Conservation (phyloP, 2,797 vertebrate genomes). For the Agapornis canus region DNA sequence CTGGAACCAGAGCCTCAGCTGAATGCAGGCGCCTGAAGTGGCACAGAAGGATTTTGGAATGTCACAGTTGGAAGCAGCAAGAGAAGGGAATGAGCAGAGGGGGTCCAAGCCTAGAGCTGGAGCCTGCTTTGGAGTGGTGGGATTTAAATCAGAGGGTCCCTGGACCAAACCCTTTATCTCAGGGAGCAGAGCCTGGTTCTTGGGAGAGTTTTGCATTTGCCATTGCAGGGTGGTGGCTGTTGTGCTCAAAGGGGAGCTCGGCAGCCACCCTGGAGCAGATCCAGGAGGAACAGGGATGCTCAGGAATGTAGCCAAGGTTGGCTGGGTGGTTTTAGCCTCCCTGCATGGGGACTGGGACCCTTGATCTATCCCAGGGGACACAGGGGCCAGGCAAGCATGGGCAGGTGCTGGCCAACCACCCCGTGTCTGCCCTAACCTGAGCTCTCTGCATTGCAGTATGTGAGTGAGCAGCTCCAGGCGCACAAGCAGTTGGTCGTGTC, state of each 20-base stretch:
- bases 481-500: conserved; percentile 92
- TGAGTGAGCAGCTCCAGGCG: conserved; percentile 90
- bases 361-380: accelerated
- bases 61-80: neutral
- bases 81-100: neutral
- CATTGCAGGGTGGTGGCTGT: neutral
- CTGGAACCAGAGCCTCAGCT: neutral
- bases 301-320: neutral
- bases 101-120: neutral
- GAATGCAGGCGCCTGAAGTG: neutral
- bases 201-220: neutral
- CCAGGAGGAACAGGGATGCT: neutral
- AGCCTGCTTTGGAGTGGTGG: neutral
- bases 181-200: neutral
- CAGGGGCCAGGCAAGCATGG: neutral
- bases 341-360: accelerated
- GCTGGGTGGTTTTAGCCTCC: neutral
- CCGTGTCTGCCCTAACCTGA: neutral
- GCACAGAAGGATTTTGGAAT: neutral
- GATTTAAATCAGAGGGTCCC: neutral
- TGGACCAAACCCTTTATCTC: neutral
- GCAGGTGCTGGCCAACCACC: neutral
- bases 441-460: conserved; percentile 80
- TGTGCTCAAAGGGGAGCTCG: neutral
- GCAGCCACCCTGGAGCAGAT: neutral